Base-by-base conservation (phyloP, 1,140 invertebrate species). In the Wiebesia pumilae region DNA sequence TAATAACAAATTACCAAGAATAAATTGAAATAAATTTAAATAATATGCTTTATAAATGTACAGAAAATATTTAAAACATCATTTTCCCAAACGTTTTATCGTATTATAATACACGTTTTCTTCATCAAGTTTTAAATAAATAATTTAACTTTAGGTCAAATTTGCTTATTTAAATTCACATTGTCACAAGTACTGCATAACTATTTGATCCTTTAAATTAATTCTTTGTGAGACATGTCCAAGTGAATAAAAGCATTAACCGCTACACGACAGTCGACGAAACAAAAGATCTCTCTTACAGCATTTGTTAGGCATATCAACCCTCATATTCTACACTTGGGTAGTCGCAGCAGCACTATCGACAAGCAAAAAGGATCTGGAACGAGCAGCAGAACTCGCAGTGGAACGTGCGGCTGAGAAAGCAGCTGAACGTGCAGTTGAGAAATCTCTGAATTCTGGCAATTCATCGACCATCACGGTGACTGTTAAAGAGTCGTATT, bases 331-430 rank as follows among this genome's bases (percentile, higher is more conserved):
- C 1, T 87, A 33, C 47, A n/a, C 43, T 27, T 75, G 82, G 14
- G 67, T 81, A 24, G 67, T 30, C 2, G 10, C 69, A 24, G 40
- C 79, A 33, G 86, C n/a, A 0, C n/a, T 77, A 14, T 88, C 88
- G 16, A 83, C 87, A 1, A 89, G 87, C 35, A 91, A 88, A 73
- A 91, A 92, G 86, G 92, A 93, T 14, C 87, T 94, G 10, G 93
- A 94, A 80, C 90, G 90, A 35, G 92, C 92, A 6, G 93, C 93
- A 0, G 92, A 94, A 75, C 86, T 94, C 0, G 93, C 92, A 7
- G 93, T 94, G 14, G 93, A 93, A 75, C 90, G 90, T 38, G 91
- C 92, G 27, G 93, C 92, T 16, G 93, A 94, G 85, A 90, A 90
- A 78, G 92, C 90, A 19, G 93, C 93, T 0, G 93, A 93, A 67